Evolutionary conservation across 2,797 vertebrate species (phyloP).

Genomic region (Sebastes steindachneri): DNA sequence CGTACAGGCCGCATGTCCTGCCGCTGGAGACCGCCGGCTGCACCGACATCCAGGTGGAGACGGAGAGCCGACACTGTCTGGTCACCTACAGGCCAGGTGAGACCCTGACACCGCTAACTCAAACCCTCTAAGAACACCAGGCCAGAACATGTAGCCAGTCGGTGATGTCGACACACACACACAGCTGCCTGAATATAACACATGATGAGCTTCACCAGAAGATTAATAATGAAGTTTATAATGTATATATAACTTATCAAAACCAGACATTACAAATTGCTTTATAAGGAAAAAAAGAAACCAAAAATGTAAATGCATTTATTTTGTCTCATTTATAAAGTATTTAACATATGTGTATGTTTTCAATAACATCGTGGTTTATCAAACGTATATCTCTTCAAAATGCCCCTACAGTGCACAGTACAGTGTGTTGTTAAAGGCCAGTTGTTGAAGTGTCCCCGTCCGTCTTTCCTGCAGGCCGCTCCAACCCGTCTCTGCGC

Average conservation of each 20-base stretch:
- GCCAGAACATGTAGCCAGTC: too few species aligned
- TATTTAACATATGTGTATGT: too few species aligned
- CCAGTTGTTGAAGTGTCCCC: not conserved
- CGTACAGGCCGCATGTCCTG: constrained; percentile 88
- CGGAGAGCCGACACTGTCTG: constrained; percentile 91
- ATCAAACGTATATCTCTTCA: too few species aligned
- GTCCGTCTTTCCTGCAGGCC: constrained; percentile 81
- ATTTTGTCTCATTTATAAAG: not conserved
- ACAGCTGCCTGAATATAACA: not conserved
- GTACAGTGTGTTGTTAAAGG: not conserved
- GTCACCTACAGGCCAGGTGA: constrained; percentile 93
- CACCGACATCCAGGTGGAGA: constrained; percentile 92
- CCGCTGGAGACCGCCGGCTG: constrained; percentile 89
- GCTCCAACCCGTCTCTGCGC: constrained; percentile 85
- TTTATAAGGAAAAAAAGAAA: not conserved
- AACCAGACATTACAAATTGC: not conserved
- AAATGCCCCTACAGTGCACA: not conserved
- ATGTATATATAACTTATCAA: too few species aligned
- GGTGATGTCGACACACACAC: too few species aligned
- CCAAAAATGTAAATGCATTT: not conserved
- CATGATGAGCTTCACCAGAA: too few species aligned
- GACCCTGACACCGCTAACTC: not conserved
- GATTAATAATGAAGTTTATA: too few species aligned
- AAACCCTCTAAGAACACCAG: not conserved
- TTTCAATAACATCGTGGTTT: too few species aligned